A percentile compares a stretch with the other conserved stretches of the same genome.
Conservation (phyloP, 2,888 invertebrate genomes). For the Pseudanteris insignis region DNA sequence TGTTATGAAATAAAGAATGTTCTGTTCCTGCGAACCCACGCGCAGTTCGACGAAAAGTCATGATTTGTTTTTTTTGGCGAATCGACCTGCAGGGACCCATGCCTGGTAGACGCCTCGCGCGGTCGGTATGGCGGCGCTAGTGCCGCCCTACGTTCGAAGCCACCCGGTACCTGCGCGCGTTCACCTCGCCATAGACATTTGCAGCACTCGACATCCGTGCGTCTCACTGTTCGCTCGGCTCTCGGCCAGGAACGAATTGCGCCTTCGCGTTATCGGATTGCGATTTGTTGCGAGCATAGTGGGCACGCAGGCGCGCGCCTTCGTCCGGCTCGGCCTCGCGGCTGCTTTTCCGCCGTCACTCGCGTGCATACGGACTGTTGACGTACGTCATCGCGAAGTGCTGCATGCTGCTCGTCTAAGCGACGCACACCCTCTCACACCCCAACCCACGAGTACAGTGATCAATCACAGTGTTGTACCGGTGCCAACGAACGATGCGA, state of each 20-base stretch:
- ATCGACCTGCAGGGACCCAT: constrained; percentile 26
- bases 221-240: constrained; percentile 33
- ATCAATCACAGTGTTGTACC: constrained; percentile 24
- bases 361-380: constrained; percentile 22
- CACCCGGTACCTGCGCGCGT: constrained; percentile 16
- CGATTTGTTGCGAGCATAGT: background rate
- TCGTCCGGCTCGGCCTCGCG: constrained; percentile 20
- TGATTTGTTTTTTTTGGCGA: too few species aligned
- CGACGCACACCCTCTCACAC: constrained; percentile 1
- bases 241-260: constrained; percentile 23
- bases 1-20: too few species aligned
- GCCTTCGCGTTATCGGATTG: constrained; percentile 3
- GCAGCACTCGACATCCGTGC: constrained; percentile 10
- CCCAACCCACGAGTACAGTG: background rate
- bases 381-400: constrained; percentile 13
- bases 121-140: constrained; percentile 4
- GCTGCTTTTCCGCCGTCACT: constrained; percentile 23
- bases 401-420: constrained; percentile 13
- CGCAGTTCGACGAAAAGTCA: too few species aligned
- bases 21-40: too few species aligned
- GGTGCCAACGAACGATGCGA: constrained; percentile 59
- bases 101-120: constrained; percentile 34
- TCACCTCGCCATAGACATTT: constrained; percentile 4
- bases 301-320: constrained; percentile 30
- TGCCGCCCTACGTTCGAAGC: constrained; percentile 4